Evolutionary conservation across 2,797 vertebrate genomes (phyloP).

Genomic region (Saxicola maurus): DNA sequence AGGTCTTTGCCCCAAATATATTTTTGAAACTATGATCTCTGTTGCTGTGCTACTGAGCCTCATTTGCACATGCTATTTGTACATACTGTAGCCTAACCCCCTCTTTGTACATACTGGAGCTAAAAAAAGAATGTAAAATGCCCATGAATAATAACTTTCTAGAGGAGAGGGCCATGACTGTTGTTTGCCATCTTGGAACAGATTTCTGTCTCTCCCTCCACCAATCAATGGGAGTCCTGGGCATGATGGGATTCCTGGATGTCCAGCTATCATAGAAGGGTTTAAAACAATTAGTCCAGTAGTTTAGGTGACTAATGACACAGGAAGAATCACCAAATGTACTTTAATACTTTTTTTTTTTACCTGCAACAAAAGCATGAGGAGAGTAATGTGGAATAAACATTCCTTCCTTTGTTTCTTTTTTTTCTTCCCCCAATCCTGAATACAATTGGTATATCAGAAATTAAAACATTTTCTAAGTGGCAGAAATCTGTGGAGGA

Average conservation of each 20-base stretch:
- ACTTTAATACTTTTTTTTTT: background rate
- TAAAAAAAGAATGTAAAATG: background rate
- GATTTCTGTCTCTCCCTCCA: background rate
- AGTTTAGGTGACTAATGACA: background rate
- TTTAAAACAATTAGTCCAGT: background rate
- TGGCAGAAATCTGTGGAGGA: background rate
- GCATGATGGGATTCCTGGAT: background rate
- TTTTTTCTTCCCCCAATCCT: background rate
- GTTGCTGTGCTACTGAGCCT: background rate
- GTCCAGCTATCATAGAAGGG: background rate
- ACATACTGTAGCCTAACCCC: background rate
- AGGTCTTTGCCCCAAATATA: background rate
- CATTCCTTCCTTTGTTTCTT: background rate
- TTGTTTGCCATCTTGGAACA: background rate
- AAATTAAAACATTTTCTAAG: background rate
- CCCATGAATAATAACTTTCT: background rate
- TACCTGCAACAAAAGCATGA: background rate
- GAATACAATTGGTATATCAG: background rate
- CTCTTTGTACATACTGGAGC: background rate
- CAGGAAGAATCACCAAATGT: background rate
- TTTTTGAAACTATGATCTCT: background rate
- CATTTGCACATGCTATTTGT: background rate
- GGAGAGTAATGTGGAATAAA: background rate
- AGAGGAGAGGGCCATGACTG: background rate
- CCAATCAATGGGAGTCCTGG: background rate